A percentile compares a stretch with the other conserved stretches of the same genome.
Evolutionary conservation across 2,797 vertebrate genomes (phyloP).

Genomic region (Helostoma temminkii): DNA sequence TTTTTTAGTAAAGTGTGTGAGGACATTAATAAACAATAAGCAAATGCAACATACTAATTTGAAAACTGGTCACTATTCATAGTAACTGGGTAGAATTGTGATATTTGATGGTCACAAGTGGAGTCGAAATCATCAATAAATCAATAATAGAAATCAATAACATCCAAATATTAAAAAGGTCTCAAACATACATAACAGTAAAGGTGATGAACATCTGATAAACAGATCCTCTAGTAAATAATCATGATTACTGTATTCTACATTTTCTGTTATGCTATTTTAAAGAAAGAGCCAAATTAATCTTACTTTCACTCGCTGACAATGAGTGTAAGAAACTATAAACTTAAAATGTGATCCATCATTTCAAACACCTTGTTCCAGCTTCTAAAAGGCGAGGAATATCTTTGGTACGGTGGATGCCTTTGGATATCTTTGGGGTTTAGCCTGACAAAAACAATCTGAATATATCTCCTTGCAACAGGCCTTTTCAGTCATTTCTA

Average conservation of each 20-base stretch:
- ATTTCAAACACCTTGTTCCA: too few relatives aligned
- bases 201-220: background rate
- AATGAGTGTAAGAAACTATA: too few relatives aligned
- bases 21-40: background rate
- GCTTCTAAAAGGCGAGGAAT: too few relatives aligned
- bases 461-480: background rate
- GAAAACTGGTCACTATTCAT: background rate
- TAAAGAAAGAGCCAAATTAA: background rate
- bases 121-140: too few relatives aligned
- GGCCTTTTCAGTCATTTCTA: background rate
- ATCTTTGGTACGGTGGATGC: too few relatives aligned
- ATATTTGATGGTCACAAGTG: too few relatives aligned
- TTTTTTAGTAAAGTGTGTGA: constrained; percentile 1
- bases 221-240: background rate
- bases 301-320: background rate
- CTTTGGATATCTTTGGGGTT: background rate
- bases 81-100: too few relatives aligned
- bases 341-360: too few relatives aligned
- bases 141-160: background rate
- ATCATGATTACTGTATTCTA: background rate
- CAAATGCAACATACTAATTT: background rate
- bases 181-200: too few relatives aligned
- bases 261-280: background rate
- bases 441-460: background rate
- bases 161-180: too few relatives aligned